These are phyloP conservation scores for Argopecten irradians DNA, from an alignment of 1,140 invertebrate genomes.

Conservation along the genomic window DNA sequence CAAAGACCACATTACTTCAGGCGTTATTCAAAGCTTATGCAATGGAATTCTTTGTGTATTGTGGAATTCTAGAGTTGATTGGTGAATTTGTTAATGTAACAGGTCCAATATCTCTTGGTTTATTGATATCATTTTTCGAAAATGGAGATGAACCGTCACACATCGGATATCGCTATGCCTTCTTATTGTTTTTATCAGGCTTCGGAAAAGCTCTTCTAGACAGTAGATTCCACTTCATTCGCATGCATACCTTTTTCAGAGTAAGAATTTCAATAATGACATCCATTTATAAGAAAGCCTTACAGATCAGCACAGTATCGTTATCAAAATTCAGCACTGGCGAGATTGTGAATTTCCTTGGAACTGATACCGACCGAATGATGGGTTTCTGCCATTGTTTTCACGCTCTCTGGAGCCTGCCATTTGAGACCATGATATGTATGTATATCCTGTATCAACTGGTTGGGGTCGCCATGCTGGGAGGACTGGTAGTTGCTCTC, in stretches of 20 bases:
- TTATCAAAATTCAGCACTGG: slow-evolving; percentile 15
- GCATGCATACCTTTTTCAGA: not conserved
- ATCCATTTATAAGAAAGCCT: not conserved
- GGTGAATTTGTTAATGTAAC: not conserved
- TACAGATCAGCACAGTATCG: not conserved
- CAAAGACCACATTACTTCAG: not conserved
- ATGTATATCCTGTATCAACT: slow-evolving; percentile 10
- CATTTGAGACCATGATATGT: not conserved
- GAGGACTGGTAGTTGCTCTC: not conserved
- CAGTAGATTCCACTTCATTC: not conserved
- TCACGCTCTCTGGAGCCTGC: not conserved
- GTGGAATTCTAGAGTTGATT: not conserved
- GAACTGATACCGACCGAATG: not conserved
- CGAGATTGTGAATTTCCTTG: not conserved
- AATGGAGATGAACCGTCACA: not conserved
- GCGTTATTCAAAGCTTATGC: not conserved
- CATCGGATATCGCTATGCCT: not conserved
- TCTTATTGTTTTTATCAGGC: not conserved
- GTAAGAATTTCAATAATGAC: not conserved
- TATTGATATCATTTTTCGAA: not conserved
- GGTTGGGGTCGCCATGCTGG: not conserved
- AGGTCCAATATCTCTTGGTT: slow-evolving; percentile 4
- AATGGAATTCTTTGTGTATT: not conserved
- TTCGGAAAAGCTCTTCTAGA: not conserved
- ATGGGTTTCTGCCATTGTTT: not conserved